Conservation (phyloP, 2,797 vertebrate species). For the Alauda arvensis region DNA sequence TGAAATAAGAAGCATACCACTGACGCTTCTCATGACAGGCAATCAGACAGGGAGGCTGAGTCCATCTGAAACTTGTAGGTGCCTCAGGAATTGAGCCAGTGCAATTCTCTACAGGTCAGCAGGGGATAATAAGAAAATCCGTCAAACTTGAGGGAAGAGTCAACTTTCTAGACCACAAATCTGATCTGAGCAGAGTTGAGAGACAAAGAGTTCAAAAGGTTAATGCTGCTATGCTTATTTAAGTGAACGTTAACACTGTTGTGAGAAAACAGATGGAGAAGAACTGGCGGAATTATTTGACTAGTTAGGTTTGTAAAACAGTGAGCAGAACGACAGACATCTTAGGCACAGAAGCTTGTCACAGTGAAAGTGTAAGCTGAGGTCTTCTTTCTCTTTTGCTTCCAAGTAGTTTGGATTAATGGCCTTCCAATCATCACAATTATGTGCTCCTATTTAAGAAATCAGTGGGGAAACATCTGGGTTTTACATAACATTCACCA, state of each 20-base stretch:
- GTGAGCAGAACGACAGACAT: neutral
- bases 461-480: conserved; percentile 67
- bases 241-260: conserved; percentile 20
- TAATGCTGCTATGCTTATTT: conserved; percentile 36
- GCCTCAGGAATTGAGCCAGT: conserved; percentile 40
- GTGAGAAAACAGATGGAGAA: conserved; percentile 31
- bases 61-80: conserved; percentile 37
- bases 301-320: conserved; percentile 3
- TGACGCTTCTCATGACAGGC: neutral
- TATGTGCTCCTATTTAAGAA: conserved; percentile 42
- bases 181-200: conserved; percentile 24
- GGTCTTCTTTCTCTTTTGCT: conserved; percentile 4
- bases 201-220: conserved; percentile 45
- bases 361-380: neutral
- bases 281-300: neutral
- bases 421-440: conserved; percentile 21
- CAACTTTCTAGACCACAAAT: conserved; percentile 26
- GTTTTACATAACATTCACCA: conserved; percentile 7
- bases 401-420: conserved; percentile 31
- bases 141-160: conserved; percentile 38
- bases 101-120: conserved; percentile 31
- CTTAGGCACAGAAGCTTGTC: neutral
- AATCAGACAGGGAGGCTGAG: conserved; percentile 22
- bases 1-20: conserved; percentile 18
- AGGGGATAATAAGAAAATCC: conserved; percentile 44